A percentile compares a stretch with the other conserved stretches of the same genome.
phyloP scores from a whole-genome alignment of 2,113 vertebrate genomes.

The Castor canadensis region DNA sequence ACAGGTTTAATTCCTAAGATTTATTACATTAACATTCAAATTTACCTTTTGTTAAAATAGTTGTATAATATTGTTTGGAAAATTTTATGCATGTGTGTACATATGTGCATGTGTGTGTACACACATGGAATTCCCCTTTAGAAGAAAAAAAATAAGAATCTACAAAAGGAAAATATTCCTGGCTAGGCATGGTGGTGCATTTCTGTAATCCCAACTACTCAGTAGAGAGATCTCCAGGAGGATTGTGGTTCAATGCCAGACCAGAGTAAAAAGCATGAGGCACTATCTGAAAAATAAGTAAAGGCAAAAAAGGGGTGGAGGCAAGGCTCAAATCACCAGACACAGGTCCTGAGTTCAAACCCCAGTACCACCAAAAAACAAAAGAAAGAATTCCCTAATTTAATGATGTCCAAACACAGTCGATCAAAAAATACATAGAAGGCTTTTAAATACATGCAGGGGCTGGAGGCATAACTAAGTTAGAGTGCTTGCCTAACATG shows the following conservation, averaged over 20 bases:
- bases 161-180: background rate
- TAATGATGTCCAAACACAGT: background rate
- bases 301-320: too few species aligned
- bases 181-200: too few species aligned
- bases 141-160: background rate
- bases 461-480: background rate
- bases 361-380: background rate
- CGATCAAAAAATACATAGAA: background rate
- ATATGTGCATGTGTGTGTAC: accelerated
- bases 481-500: background rate
- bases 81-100: background rate
- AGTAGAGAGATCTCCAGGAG: too few species aligned
- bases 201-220: too few species aligned
- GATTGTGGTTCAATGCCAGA: too few species aligned
- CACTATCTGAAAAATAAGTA: too few species aligned
- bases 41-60: constrained; percentile 30
- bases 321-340: too few species aligned
- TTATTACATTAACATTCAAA: constrained; percentile 46
- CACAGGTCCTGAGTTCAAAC: too few species aligned
- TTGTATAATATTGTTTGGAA: background rate
- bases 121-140: background rate
- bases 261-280: too few species aligned
- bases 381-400: background rate
- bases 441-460: background rate
- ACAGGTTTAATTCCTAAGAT: background rate